A percentile compares a stretch with the other conserved stretches of the same genome.
Conservation (phyloP, 2,888 invertebrate genomes). For the Lasioglossum lativentre region DNA sequence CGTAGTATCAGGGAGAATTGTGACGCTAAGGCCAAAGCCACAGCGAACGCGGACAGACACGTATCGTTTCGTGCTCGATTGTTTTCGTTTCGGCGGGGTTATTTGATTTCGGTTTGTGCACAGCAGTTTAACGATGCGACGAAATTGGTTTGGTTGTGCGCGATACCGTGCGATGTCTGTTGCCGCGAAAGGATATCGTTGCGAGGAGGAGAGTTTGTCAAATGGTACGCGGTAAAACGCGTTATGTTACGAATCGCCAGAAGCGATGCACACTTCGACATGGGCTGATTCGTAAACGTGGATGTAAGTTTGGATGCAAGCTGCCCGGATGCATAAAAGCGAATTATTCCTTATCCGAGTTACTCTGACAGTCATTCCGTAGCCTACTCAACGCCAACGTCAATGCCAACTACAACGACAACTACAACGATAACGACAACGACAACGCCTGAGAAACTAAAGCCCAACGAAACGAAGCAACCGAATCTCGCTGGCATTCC, state of each 20-base stretch:
- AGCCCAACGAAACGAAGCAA: neutral
- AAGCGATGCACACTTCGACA: constrained; percentile 5
- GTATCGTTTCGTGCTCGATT: neutral
- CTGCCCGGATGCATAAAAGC: constrained; percentile 1
- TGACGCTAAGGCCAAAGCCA: neutral
- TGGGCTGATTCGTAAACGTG: constrained; percentile 11
- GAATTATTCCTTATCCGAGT: neutral
- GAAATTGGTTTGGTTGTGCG: neutral
- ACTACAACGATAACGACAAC: neutral
- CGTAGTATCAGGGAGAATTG: neutral
- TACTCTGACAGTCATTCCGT: neutral
- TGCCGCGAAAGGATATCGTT: neutral
- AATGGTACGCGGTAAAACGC: neutral
- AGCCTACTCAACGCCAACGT: neutral
- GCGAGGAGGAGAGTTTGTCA: neutral
- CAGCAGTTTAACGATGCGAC: neutral
- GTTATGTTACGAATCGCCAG: neutral
- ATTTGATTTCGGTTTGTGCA: neutral
- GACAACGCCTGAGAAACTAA: neutral
- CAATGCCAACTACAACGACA: neutral
- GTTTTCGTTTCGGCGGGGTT: neutral
- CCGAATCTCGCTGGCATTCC: neutral
- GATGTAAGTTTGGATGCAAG: neutral
- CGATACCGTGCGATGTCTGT: neutral
- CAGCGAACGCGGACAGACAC: neutral